A percentile compares a stretch with the other conserved stretches of the same genome.
Evolutionary conservation across 1,140 invertebrate genomes (phyloP).

Genomic region (Panulirus ornatus): DNA sequence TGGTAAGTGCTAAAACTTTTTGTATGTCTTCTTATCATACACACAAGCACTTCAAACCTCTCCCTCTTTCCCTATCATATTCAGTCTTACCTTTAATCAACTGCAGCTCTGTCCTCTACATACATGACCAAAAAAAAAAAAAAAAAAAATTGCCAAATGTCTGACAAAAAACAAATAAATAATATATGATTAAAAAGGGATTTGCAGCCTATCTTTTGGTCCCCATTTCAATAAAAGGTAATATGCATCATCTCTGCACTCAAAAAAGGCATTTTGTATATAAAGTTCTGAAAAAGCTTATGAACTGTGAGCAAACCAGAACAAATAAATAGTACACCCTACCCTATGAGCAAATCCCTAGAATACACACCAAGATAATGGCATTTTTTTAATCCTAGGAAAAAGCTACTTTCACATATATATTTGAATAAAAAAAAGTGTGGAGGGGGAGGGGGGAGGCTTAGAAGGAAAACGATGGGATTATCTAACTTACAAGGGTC

Average conservation of each 20-base stretch:
- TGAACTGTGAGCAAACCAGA: slow-evolving; percentile 15
- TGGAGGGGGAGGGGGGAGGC: neutral
- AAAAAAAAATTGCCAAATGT: slow-evolving; percentile 2
- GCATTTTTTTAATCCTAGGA: neutral
- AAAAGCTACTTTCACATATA: slow-evolving; percentile 2
- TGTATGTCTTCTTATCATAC: too few relatives aligned
- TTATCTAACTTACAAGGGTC: neutral
- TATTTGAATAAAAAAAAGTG: neutral
- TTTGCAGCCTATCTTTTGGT: slow-evolving; percentile 21
- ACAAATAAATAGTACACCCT: slow-evolving; percentile 14
- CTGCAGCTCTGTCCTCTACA: neutral
- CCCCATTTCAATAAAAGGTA: neutral
- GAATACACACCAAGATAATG: neutral
- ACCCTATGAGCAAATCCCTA: slow-evolving; percentile 5
- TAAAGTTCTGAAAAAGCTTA: neutral
- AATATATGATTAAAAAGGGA: neutral
- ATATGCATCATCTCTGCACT: neutral
- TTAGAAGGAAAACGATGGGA: neutral
- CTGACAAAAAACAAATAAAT: slow-evolving; percentile 4
- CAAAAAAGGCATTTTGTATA: slow-evolving; percentile 8
- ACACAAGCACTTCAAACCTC: too few relatives aligned
- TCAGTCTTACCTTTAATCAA: too few relatives aligned
- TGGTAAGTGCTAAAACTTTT: too few relatives aligned
- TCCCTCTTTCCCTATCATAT: too few relatives aligned
- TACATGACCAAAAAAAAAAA: neutral